Conservation (phyloP, 1,140 invertebrate species). For the Lysiphlebus fabarum region DNA sequence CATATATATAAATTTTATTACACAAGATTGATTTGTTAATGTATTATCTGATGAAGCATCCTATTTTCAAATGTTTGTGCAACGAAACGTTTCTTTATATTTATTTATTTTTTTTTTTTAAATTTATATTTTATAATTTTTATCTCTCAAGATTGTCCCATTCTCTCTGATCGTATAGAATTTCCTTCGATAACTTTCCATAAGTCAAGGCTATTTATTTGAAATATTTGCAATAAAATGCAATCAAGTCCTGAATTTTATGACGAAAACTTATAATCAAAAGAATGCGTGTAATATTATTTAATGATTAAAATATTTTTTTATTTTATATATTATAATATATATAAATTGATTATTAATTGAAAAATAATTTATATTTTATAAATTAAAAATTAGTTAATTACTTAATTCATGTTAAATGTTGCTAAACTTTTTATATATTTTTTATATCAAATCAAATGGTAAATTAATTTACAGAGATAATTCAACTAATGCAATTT, state of each 20-base stretch:
- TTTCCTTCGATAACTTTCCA: constrained; percentile 42
- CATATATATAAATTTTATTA: too few species aligned
- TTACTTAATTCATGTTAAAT: too few species aligned
- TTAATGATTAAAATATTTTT: too few species aligned
- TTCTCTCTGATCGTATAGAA: constrained; percentile 22
- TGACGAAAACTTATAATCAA: constrained; percentile 16
- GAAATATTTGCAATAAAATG: constrained; percentile 2
- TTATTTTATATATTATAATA: not conserved
- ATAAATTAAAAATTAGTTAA: too few species aligned
- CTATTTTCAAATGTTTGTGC: constrained; percentile 43
- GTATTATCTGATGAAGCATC: constrained; percentile 38
- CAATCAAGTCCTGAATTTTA: constrained; percentile 13
- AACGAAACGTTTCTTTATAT: constrained; percentile 37
- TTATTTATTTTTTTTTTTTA: not conserved
- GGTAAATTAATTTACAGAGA: too few species aligned
- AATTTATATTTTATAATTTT: too few species aligned
- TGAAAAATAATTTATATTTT: not conserved
- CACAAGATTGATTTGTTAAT: constrained; percentile 22
- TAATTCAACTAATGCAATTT: too few species aligned
- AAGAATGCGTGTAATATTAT: too few species aligned
- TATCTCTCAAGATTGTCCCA: not conserved
- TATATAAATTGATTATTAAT: not conserved
- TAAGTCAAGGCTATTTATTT: constrained; percentile 33
- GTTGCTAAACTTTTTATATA: too few species aligned
- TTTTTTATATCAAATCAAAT: too few species aligned